These are phyloP conservation scores for Martes martes DNA, from an alignment of 2,113 vertebrate genomes.

Conservation along the genomic window DNA sequence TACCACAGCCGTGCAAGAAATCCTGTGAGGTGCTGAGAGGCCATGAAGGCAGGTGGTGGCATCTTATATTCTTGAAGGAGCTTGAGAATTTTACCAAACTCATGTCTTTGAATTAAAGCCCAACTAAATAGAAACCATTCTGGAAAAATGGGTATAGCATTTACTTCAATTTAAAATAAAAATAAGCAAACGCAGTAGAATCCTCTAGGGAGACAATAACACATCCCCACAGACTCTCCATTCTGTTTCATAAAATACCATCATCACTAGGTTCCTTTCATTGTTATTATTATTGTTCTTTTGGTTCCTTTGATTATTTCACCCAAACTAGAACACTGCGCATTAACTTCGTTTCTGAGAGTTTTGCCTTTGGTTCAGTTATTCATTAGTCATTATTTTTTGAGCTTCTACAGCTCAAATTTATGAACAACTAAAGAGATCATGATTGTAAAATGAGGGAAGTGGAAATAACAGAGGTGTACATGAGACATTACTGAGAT, in stretches of 20 bases:
- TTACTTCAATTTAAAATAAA: neutral
- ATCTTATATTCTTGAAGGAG: neutral
- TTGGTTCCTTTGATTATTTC: neutral
- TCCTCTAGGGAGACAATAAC: neutral
- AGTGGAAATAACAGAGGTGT: neutral
- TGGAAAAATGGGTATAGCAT: neutral
- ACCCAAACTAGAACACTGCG: neutral
- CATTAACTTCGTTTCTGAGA: neutral
- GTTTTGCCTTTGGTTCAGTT: neutral
- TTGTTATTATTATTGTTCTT: neutral
- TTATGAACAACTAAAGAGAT: neutral
- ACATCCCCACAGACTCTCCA: neutral
- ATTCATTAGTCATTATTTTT: neutral
- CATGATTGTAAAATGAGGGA: neutral
- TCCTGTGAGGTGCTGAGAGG: too few relatives aligned
- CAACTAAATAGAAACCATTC: neutral
- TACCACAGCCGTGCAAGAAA: neutral
- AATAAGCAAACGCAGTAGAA: neutral
- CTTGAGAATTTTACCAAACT: neutral
- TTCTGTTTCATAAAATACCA: neutral
- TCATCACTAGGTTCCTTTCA: neutral
- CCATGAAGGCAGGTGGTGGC: neutral
- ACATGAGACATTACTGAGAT: neutral
- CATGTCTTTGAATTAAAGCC: neutral
- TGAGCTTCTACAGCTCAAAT: neutral